Evolutionary conservation across 2,797 vertebrate genomes (phyloP).

Genomic region (Myiotriccus ornatus): DNA sequence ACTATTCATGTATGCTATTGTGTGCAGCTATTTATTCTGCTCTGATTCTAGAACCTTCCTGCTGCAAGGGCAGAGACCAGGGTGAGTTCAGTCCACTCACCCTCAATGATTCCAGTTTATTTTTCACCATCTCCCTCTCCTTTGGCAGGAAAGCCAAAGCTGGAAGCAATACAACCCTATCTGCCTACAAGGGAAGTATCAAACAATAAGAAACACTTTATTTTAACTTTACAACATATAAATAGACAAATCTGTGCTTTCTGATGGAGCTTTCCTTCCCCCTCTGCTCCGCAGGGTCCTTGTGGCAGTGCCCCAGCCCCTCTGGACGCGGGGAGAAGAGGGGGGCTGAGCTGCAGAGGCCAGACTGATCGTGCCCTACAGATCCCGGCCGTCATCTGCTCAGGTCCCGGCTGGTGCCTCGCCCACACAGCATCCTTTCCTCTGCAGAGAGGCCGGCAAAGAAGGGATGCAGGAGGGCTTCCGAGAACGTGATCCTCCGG

Average conservation of each 20-base stretch:
- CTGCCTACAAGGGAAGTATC: slow-evolving; percentile 73
- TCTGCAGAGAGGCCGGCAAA: slow-evolving; percentile 76
- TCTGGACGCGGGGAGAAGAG: background rate
- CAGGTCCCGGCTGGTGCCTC: slow-evolving; percentile 72
- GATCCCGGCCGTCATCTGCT: slow-evolving; percentile 74
- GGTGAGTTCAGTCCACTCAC: background rate
- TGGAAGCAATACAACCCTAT: background rate
- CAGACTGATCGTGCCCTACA: background rate
- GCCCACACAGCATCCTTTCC: slow-evolving; percentile 69
- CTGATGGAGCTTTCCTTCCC: slow-evolving; percentile 32
- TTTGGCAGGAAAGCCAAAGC: background rate
- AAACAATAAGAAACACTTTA: slow-evolving; percentile 86
- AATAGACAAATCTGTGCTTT: slow-evolving; percentile 84
- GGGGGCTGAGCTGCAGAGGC: background rate
- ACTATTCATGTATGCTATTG: background rate
- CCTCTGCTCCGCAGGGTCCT: slow-evolving; percentile 19
- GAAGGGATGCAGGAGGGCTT: slow-evolving; percentile 80
- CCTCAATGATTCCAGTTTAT: background rate
- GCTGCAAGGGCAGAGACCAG: background rate
- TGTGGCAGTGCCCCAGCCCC: background rate
- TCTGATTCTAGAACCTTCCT: background rate
- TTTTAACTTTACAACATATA: slow-evolving; percentile 86
- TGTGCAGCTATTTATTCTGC: background rate
- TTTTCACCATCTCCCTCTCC: background rate
- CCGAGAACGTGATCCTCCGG: slow-evolving; percentile 73